Conservation (phyloP, 2,113 vertebrate species). For the Cheilinus undulatus region DNA sequence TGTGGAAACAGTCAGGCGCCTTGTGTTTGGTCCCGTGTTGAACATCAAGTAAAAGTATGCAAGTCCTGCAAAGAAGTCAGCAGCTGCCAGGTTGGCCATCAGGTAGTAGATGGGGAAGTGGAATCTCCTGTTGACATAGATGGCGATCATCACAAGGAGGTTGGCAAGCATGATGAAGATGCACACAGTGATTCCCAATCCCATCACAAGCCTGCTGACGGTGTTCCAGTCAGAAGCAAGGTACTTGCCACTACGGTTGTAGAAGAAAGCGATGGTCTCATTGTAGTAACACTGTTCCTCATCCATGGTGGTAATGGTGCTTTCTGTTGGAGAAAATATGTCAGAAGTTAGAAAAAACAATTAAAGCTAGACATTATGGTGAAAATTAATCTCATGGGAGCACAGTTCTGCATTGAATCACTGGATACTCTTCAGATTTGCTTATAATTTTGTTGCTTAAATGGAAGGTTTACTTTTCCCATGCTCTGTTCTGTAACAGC, state of each 20-base stretch:
- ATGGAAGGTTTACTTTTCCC: not conserved
- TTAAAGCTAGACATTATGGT: not conserved
- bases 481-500: not conserved
- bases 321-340: slow-evolving; percentile 60
- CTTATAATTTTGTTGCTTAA: not conserved
- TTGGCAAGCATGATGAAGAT: slow-evolving; percentile 99
- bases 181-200: slow-evolving; percentile 97
- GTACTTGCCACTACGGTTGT: slow-evolving; percentile 94
- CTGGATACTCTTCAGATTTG: not conserved
- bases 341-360: not conserved
- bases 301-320: slow-evolving; percentile 73
- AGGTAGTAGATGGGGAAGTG: slow-evolving; percentile 99
- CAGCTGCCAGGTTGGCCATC: slow-evolving; percentile 98
- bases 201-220: slow-evolving; percentile 98
- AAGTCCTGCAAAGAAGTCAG: slow-evolving; percentile 98
- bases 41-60: slow-evolving; percentile 99
- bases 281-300: slow-evolving; percentile 97
- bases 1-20: slow-evolving; percentile 93
- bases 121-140: slow-evolving; percentile 97
- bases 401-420: not conserved
- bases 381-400: no score
- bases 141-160: slow-evolving; percentile 98
- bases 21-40: slow-evolving; percentile 98
- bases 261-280: slow-evolving; percentile 99
- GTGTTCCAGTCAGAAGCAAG: slow-evolving; percentile 96